A percentile compares a stretch with the other conserved stretches of the same genome.
These are phyloP conservation scores for Hucho hucho DNA, from an alignment of 2,113 vertebrate genomes.

Conservation along the genomic window DNA sequence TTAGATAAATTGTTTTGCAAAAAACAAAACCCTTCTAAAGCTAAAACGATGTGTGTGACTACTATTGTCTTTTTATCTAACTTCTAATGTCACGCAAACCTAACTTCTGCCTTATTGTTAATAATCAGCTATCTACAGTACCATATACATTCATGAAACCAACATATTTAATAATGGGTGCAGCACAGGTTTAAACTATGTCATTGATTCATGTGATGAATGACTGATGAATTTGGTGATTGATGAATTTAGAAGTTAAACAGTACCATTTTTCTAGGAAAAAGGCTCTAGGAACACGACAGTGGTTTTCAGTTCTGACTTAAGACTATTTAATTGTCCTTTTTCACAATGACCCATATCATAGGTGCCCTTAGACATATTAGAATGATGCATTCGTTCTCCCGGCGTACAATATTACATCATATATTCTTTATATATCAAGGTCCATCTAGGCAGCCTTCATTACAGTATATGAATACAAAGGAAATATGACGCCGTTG, in stretches of 20 bases:
- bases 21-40: not conserved
- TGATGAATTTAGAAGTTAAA: not conserved
- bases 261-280: not conserved
- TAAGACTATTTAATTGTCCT: not conserved
- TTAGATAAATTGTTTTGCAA: not conserved
- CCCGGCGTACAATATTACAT: conserved; percentile 29
- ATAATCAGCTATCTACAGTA: conserved; percentile 37
- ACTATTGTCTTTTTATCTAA: conserved; percentile 16
- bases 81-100: conserved; percentile 43
- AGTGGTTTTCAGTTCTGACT: not conserved
- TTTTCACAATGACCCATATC: conserved; percentile 35
- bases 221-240: too few species aligned
- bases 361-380: conserved; percentile 37
- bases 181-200: not conserved
- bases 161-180: not conserved
- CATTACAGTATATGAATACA: conserved; percentile 23
- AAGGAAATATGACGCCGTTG: conserved; percentile 40
- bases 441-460: conserved; percentile 11
- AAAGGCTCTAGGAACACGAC: not conserved
- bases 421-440: conserved; percentile 40
- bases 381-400: conserved; percentile 17
- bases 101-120: conserved; percentile 70
- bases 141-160: not conserved
- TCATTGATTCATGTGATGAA: not conserved
- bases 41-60: conserved; percentile 9